These are phyloP conservation scores for Pan troglodytes DNA, from an alignment of 2,113 vertebrate species.

Conservation along the genomic window NHGRI_mPanTro3-v2.1_pri NC_072401.2:170206501-170207000, in stretches of 20 bases:
- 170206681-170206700: background rate
- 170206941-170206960: background rate
- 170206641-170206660: background rate
- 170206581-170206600: background rate
- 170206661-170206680: background rate
- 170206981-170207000: too few species aligned
- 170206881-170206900: background rate
- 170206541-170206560: background rate
- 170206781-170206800: rapidly evolving
- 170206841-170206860: background rate
- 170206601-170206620: background rate
- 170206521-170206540: background rate
- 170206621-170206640: background rate
- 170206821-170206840: background rate
- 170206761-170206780: background rate
- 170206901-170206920: background rate
- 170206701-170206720: background rate
- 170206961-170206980: background rate
- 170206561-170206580: background rate
- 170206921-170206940: background rate
- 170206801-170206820: background rate
- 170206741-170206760: background rate
- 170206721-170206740: background rate
- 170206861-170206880: background rate
- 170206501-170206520: background rate